Evolutionary conservation across 2,113 vertebrate species (phyloP).

Genomic region (Indri indri): DNA sequence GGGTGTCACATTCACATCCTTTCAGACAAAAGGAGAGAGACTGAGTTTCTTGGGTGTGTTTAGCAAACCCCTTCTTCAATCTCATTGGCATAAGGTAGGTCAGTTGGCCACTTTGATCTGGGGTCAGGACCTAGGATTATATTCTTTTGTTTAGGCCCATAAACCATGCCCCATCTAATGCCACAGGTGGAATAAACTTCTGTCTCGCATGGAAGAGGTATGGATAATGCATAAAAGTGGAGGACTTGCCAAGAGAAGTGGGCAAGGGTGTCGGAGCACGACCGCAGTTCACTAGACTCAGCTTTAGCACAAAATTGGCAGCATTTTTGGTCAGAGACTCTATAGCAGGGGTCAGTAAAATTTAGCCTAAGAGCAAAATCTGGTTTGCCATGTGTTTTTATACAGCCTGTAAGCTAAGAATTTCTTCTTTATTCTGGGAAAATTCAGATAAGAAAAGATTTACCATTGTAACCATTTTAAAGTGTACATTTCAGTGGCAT

Average conservation of each 20-base stretch:
- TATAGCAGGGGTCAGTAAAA: neutral
- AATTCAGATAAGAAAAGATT: neutral
- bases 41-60: neutral
- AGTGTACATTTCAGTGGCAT: neutral
- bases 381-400: neutral
- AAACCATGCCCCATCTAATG: neutral
- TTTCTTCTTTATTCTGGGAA: neutral
- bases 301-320: neutral
- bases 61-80: neutral
- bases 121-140: neutral
- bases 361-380: neutral
- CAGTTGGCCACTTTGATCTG: neutral
- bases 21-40: neutral
- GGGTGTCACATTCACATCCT: neutral
- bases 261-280: neutral
- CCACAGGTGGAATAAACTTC: neutral
- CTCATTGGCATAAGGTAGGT: neutral
- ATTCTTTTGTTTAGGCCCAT: neutral
- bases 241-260: neutral
- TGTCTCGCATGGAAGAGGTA: neutral
- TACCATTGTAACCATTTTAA: neutral
- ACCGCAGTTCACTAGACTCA: neutral
- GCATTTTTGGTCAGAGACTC: neutral
- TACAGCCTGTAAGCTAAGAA: neutral
- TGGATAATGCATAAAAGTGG: neutral